phyloP scores from a whole-genome alignment of 1,140 invertebrate genomes.

The Papilio glaucus region DNA sequence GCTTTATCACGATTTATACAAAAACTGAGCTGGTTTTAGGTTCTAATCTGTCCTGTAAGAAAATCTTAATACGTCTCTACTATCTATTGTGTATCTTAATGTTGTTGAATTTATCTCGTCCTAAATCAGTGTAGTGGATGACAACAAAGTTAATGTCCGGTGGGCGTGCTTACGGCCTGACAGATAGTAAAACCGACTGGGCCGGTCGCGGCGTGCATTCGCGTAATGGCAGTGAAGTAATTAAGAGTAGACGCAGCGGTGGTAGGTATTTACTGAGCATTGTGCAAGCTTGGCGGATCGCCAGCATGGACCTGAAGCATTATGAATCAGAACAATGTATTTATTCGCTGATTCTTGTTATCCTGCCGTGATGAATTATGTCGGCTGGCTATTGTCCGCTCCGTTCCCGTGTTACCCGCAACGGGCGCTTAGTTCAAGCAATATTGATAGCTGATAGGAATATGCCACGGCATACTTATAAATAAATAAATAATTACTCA shows the following conservation, averaged over 20 bases:
- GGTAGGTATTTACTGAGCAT: conserved; percentile 76
- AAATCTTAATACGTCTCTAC: not conserved
- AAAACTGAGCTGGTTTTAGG: too few relatives aligned
- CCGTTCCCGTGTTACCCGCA: not conserved
- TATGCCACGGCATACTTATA: not conserved
- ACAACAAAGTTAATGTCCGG: not conserved
- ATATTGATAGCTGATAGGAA: not conserved
- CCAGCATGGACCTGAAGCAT: conserved; percentile 72
- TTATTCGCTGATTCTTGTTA: conserved; percentile 68
- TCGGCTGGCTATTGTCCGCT: conserved; percentile 38
- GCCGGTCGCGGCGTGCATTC: conserved; percentile 48
- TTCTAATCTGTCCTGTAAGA: not conserved
- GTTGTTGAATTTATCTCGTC: not conserved
- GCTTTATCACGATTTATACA: too few relatives aligned
- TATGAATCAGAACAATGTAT: conserved; percentile 71
- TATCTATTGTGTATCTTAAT: not conserved
- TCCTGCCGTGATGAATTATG: conserved; percentile 56
- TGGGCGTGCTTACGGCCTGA: conserved; percentile 34
- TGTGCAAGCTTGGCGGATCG: conserved; percentile 68
- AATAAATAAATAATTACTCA: too few relatives aligned
- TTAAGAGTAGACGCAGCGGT: conserved; percentile 69
- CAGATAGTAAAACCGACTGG: conserved; percentile 45
- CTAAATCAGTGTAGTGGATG: conserved; percentile 20
- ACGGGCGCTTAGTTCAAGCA: not conserved
- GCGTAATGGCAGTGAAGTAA: conserved; percentile 69